Evolutionary conservation across 1,140 invertebrate genomes (phyloP).

Genomic region (Pseudomyrmex dendroicus): DNA sequence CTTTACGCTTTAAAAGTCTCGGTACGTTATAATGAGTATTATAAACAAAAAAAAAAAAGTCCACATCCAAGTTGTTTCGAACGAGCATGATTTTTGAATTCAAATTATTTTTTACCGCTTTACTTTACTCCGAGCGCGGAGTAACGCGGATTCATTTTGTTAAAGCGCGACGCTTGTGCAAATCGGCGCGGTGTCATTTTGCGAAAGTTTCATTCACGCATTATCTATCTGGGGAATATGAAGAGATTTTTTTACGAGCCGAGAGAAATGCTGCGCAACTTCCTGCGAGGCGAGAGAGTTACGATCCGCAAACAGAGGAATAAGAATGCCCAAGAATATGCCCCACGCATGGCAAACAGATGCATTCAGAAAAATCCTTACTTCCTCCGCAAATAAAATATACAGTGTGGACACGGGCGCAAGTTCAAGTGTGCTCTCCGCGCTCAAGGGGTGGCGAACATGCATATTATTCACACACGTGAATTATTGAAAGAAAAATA

Average conservation of each 20-base stretch:
- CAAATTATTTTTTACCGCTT: too few relatives aligned
- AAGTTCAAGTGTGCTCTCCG: slow-evolving; percentile 34
- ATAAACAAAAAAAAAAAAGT: background rate
- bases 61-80: background rate
- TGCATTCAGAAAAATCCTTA: slow-evolving; percentile 74
- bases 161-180: background rate
- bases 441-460: slow-evolving; percentile 10
- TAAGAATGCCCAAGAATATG: slow-evolving; percentile 73
- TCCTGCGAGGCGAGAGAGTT: slow-evolving; percentile 68
- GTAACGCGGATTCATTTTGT: background rate
- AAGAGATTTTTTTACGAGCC: slow-evolving; percentile 56
- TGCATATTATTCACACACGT: background rate
- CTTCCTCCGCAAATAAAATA: slow-evolving; percentile 66
- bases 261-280: slow-evolving; percentile 68
- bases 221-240: slow-evolving; percentile 52
- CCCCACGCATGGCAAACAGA: slow-evolving; percentile 76
- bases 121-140: background rate
- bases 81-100: background rate
- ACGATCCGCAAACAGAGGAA: slow-evolving; percentile 68
- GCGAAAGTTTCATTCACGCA: slow-evolving; percentile 36
- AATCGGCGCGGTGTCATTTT: slow-evolving; percentile 54
- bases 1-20: slow-evolving; percentile 34
- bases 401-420: slow-evolving; percentile 50
- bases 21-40: slow-evolving; percentile 51
- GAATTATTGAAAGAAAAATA: too few relatives aligned